Conservation (phyloP, 2,888 invertebrate species). For the Apodemia mormo region DNA sequence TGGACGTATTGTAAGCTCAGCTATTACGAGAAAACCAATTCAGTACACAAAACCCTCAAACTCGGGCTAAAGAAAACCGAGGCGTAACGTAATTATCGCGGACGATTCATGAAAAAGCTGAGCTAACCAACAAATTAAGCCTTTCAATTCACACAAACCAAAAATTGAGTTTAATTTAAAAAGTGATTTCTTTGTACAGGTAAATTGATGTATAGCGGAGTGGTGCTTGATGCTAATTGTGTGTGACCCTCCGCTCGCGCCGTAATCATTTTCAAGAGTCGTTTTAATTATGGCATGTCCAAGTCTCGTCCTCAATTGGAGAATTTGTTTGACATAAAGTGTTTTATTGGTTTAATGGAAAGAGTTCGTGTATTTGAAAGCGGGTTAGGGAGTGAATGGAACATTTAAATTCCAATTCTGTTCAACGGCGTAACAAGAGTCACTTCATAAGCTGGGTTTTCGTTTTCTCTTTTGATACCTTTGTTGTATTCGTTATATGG, state of each 20-base stretch:
- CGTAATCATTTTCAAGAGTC: conserved; percentile 14
- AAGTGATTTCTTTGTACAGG: conserved; percentile 59
- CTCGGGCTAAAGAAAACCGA: conserved; percentile 6
- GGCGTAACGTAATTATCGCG: conserved; percentile 6
- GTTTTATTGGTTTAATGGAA: conserved; percentile 53
- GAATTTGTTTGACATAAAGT: conserved; percentile 53
- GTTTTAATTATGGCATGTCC: conserved; percentile 15
- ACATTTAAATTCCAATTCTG: conserved; percentile 36
- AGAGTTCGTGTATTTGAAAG: conserved; percentile 36
- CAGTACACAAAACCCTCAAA: conserved; percentile 9
- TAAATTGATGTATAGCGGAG: conserved; percentile 62
- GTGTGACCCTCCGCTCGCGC: conserved; percentile 51
- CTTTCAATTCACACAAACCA: conserved; percentile 36
- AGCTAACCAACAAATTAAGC: conserved; percentile 12
- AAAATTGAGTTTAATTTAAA: conserved; percentile 66
- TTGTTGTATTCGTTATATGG: background rate
- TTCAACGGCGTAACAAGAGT: conserved; percentile 32
- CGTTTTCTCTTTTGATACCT: conserved; percentile 5
- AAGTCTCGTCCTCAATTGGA: conserved; percentile 39
- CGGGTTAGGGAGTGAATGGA: conserved; percentile 30
- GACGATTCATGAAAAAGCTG: background rate
- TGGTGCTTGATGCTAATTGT: conserved; percentile 67
- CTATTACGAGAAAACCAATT: conserved; percentile 5
- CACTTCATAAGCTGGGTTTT: conserved; percentile 32
- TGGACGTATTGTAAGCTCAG: background rate